Evolutionary conservation across 2,888 invertebrate species (phyloP).

Genomic region (Brachyptera putata): DNA sequence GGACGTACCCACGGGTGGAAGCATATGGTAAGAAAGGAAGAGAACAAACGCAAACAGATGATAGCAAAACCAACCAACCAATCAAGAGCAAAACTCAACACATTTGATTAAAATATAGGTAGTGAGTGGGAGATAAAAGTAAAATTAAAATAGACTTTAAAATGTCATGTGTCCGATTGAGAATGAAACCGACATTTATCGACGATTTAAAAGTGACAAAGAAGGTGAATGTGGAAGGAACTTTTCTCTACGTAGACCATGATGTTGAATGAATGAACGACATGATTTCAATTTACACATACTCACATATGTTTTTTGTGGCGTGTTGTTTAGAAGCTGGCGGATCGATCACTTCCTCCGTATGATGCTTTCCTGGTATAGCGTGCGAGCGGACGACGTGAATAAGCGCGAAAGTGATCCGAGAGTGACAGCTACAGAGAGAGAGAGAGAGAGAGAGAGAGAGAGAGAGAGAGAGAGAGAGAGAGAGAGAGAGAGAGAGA

Average conservation of each 20-base stretch:
- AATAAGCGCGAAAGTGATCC: conserved; percentile 33
- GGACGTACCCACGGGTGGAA: conserved; percentile 33
- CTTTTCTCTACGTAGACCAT: too few relatives aligned
- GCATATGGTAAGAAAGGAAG: conserved; percentile 33
- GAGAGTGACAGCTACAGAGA: conserved; percentile 32
- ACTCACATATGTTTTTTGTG: conserved; percentile 22
- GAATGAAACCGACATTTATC: too few relatives aligned
- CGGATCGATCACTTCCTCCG: conserved; percentile 16
- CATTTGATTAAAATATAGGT: neutral
- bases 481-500: too few relatives aligned
- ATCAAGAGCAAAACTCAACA: neutral
- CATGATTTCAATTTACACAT: conserved; percentile 26
- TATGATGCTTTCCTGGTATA: conserved; percentile 19
- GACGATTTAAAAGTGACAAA: too few relatives aligned
- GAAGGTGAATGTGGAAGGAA: too few relatives aligned
- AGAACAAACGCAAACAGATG: neutral
- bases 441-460: too few relatives aligned
- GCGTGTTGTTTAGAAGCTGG: neutral
- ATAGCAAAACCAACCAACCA: neutral
- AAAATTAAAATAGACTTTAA: neutral
- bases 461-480: too few relatives aligned
- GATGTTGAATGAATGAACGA: neutral
- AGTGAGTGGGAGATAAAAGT: neutral
- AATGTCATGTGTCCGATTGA: conserved; percentile 9
- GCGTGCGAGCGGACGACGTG: conserved; percentile 33